Conservation (phyloP, 1,140 invertebrate species). For the Lordiphosa collinella region DNA sequence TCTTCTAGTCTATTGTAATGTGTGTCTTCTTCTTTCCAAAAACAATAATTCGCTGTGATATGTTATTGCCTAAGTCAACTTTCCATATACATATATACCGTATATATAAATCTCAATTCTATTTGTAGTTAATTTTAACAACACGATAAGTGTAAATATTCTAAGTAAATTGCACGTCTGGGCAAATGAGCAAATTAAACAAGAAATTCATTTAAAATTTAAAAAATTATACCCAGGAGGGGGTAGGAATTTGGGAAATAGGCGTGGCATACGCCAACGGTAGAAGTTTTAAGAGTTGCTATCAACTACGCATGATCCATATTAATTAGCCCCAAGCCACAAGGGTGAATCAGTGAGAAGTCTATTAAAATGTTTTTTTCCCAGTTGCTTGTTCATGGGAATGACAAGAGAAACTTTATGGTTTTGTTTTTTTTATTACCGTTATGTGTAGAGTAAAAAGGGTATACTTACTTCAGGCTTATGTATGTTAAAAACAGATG, state of each 20-base stretch:
- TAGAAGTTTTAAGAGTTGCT: constrained; percentile 9
- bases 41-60: constrained; percentile 55
- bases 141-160: constrained; percentile 33
- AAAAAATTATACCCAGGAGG: constrained; percentile 23
- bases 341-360: too few species aligned
- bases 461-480: too few species aligned
- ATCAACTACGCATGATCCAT: constrained; percentile 31
- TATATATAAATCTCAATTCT: constrained; percentile 5
- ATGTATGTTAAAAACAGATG: too few species aligned
- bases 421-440: too few species aligned
- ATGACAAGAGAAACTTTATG: too few species aligned
- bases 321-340: constrained; percentile 20
- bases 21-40: constrained; percentile 15
- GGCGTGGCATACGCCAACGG: constrained; percentile 3
- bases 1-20: not conserved
- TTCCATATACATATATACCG: constrained; percentile 19
- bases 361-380: too few species aligned
- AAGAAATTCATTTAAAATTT: constrained; percentile 16
- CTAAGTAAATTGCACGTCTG: constrained; percentile 16
- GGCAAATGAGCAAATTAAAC: constrained; percentile 42
- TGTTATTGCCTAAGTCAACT: constrained; percentile 44
- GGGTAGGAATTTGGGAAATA: too few species aligned
- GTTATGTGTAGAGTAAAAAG: too few species aligned
- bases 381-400: too few species aligned
- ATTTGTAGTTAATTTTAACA: constrained; percentile 30